phyloP scores from a whole-genome alignment of 1,140 invertebrate species.

The Atta colombica region DNA sequence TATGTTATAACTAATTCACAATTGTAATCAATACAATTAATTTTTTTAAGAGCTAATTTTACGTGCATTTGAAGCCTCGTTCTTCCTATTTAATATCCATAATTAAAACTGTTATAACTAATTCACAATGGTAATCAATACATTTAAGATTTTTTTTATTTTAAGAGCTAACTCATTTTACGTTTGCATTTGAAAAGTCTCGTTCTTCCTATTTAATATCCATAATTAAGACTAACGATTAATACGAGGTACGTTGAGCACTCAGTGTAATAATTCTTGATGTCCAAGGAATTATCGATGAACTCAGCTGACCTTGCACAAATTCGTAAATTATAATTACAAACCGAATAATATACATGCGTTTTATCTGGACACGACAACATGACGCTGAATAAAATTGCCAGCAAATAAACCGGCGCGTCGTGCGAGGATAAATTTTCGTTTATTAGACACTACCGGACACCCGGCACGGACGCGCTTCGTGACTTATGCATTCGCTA shows the following conservation, averaged over 20 bases:
- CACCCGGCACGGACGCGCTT: neutral
- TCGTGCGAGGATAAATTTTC: conserved; percentile 66
- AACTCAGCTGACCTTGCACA: conserved; percentile 15
- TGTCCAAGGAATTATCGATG: neutral
- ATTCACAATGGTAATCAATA: neutral
- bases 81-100: neutral
- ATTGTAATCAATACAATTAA: neutral
- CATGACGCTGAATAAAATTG: conserved; percentile 38
- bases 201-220: neutral
- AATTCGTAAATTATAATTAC: conserved; percentile 65
- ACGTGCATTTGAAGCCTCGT: neutral
- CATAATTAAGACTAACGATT: neutral
- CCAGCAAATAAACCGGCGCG: conserved; percentile 59
- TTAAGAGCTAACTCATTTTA: neutral
- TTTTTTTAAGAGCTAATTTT: neutral
- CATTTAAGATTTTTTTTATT: neutral
- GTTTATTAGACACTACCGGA: conserved; percentile 65
- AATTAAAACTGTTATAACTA: neutral
- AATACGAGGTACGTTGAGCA: neutral
- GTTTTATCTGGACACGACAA: conserved; percentile 37
- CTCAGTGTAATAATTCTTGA: neutral
- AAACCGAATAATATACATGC: conserved; percentile 57
- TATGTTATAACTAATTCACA: neutral
- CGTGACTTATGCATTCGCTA: conserved; percentile 60
- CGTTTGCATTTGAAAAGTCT: neutral